Conservation (phyloP, 2,888 invertebrate genomes). For the Aphrophora alni region DNA sequence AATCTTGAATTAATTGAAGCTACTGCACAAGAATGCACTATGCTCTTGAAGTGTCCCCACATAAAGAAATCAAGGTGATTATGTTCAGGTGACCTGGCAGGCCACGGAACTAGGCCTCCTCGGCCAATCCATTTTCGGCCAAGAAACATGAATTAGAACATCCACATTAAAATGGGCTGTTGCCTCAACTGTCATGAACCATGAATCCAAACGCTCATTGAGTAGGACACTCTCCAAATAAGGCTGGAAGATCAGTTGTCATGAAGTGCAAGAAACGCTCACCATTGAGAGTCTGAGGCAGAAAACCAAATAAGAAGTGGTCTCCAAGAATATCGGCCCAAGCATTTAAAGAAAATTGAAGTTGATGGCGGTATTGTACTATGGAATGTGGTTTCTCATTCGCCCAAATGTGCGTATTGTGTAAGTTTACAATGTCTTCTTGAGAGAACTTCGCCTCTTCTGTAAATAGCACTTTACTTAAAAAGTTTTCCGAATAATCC, state of each 20-base stretch:
- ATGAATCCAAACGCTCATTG: not conserved
- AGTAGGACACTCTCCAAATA: not conserved
- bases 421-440: constrained; percentile 48
- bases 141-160: too few species aligned
- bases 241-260: constrained; percentile 44
- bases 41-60: too few species aligned
- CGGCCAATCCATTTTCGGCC: too few species aligned
- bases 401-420: constrained; percentile 52
- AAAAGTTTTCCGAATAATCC: constrained; percentile 40
- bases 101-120: too few species aligned
- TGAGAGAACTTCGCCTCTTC: constrained; percentile 51
- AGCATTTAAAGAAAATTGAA: constrained; percentile 47
- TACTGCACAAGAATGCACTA: too few species aligned
- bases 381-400: constrained; percentile 50
- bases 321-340: constrained; percentile 48
- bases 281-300: constrained; percentile 44
- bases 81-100: too few species aligned
- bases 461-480: constrained; percentile 49
- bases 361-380: constrained; percentile 47
- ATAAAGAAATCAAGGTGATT: too few species aligned
- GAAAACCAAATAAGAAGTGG: constrained; percentile 44
- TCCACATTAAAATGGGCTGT: too few species aligned
- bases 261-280: constrained; percentile 45
- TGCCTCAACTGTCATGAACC: too few species aligned
- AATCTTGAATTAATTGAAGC: too few species aligned